Percentiles rank a stretch among this genome's conserved stretches.
Conservation (phyloP, 2,888 invertebrate species). For the Phrixothrix hirtus region DNA sequence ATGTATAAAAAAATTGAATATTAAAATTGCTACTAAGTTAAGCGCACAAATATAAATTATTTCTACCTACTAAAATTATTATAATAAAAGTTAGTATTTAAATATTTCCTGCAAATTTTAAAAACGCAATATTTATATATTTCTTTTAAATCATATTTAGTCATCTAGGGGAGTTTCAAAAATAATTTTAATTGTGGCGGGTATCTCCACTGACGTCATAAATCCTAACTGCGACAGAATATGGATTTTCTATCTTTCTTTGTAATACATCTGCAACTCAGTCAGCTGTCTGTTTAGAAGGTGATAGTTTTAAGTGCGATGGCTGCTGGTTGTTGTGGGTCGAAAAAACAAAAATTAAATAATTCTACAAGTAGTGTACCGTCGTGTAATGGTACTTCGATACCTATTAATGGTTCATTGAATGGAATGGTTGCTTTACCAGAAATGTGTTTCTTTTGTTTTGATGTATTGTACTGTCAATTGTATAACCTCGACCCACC, state of each 20-base stretch:
- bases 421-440: slow-evolving; percentile 74
- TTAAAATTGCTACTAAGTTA: too few species aligned
- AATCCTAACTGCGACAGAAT: slow-evolving; percentile 16
- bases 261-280: slow-evolving; percentile 36
- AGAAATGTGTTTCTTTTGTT: slow-evolving; percentile 99
- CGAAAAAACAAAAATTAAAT: slow-evolving; percentile 89
- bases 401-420: slow-evolving; percentile 52
- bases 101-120: too few species aligned
- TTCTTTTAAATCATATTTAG: background rate
- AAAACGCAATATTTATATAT: background rate
- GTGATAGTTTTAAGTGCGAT: slow-evolving; percentile 55
- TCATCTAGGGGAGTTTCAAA: background rate
- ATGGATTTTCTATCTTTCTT: slow-evolving; percentile 17
- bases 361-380: slow-evolving; percentile 57
- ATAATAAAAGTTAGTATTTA: too few species aligned
- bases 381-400: slow-evolving; percentile 50
- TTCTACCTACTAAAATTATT: background rate
- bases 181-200: background rate
- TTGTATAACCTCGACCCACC: slow-evolving; percentile 92
- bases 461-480: slow-evolving; percentile 95
- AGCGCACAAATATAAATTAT: background rate
- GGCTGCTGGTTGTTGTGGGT: slow-evolving; percentile 91
- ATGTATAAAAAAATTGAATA: too few species aligned
- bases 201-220: slow-evolving; percentile 14
- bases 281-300: slow-evolving; percentile 43